Conservation (phyloP, 2,797 vertebrate species). For the Meriones psammophilus region DNA sequence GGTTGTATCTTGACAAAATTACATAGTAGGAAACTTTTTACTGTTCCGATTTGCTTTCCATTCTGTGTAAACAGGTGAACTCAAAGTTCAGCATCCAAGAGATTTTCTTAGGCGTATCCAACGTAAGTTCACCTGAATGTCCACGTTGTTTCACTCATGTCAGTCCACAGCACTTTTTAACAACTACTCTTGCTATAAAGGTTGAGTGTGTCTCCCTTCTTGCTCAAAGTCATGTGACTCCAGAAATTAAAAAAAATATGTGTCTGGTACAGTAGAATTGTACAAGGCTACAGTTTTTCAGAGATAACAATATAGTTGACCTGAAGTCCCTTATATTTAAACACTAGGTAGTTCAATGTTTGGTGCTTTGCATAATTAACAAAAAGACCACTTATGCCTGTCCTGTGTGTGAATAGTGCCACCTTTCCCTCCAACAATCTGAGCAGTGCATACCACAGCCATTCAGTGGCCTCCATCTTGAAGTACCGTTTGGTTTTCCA, state of each 20-base stretch:
- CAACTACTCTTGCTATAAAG: slow-evolving; percentile 45
- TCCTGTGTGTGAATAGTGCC: background rate
- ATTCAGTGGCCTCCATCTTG: background rate
- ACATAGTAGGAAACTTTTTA: slow-evolving; percentile 50
- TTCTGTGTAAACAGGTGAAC: slow-evolving; percentile 45
- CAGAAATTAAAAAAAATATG: slow-evolving; percentile 67
- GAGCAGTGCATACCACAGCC: background rate
- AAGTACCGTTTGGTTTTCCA: slow-evolving; percentile 45
- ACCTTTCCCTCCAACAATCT: slow-evolving; percentile 33
- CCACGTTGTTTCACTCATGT: background rate
- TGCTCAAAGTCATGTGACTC: slow-evolving; percentile 39
- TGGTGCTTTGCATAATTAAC: slow-evolving; percentile 47
- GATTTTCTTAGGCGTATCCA: slow-evolving; percentile 70
- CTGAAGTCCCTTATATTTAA: slow-evolving; percentile 67
- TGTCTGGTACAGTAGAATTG: slow-evolving; percentile 65
- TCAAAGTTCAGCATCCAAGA: slow-evolving; percentile 63
- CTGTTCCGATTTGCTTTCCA: slow-evolving; percentile 63
- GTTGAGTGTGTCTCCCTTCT: background rate
- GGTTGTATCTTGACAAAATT: background rate
- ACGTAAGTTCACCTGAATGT: slow-evolving; percentile 66
- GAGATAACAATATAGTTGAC: slow-evolving; percentile 53
- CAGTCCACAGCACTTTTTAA: slow-evolving; percentile 49
- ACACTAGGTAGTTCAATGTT: slow-evolving; percentile 46
- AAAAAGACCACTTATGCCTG: slow-evolving; percentile 7
- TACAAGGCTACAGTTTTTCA: slow-evolving; percentile 57